Evolutionary conservation across 2,797 vertebrate species (phyloP).

Genomic region (Amblyopsis hoosieri): DNA sequence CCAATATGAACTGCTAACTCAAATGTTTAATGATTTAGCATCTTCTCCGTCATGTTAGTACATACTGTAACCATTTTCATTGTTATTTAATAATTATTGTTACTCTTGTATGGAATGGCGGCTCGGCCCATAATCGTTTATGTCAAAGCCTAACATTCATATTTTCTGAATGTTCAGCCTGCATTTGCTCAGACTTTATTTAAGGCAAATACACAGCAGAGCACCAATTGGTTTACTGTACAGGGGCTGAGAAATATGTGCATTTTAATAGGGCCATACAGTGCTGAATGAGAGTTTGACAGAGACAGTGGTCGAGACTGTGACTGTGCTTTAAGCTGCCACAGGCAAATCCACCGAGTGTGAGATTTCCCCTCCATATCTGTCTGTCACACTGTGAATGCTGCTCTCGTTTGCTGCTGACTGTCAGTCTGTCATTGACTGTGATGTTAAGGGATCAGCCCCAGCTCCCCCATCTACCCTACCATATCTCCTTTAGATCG

Average conservation of each 20-base stretch:
- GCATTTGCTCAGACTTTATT: constrained; percentile 26
- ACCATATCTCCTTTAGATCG: constrained; percentile 43
- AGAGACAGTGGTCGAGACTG: constrained; percentile 4
- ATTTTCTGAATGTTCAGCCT: constrained; percentile 35
- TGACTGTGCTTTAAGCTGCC: constrained; percentile 50
- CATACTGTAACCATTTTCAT: constrained; percentile 35
- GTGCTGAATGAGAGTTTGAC: constrained; percentile 37
- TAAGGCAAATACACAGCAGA: constrained; percentile 2
- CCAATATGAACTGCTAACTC: neutral
- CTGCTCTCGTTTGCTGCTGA: constrained; percentile 50
- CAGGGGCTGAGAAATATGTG: constrained; percentile 25
- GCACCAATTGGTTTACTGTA: constrained; percentile 21
- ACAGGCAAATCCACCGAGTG: constrained; percentile 26
- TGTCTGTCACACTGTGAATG: constrained; percentile 31
- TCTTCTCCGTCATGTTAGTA: constrained; percentile 46
- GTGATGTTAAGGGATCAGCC: constrained; percentile 47
- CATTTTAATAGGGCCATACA: constrained; percentile 38
- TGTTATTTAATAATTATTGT: constrained; percentile 34
- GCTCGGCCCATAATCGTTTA: constrained; percentile 31
- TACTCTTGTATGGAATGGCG: constrained; percentile 36
- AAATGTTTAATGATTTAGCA: constrained; percentile 18
- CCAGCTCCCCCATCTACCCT: constrained; percentile 46
- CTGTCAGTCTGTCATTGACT: constrained; percentile 58
- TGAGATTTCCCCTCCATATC: constrained; percentile 43
- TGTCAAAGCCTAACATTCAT: constrained; percentile 40